phyloP scores from a whole-genome alignment of 2,888 invertebrate genomes.

The Odontocerum albicorne region DNA sequence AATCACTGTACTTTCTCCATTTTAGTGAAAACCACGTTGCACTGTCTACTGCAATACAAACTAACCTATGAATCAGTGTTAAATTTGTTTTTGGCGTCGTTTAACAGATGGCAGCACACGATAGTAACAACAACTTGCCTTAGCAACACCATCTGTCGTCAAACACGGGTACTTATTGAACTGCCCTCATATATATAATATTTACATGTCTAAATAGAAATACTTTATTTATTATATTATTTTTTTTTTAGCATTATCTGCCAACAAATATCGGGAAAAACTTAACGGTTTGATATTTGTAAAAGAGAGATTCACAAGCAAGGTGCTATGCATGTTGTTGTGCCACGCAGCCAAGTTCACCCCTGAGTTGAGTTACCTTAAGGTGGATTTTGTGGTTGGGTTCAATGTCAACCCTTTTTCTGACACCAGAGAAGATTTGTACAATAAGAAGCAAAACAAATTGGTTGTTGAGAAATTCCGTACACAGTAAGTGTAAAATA shows the following conservation, averaged over 20 bases:
- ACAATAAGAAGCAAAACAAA: slow-evolving; percentile 57
- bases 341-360: slow-evolving; percentile 52
- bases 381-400: slow-evolving; percentile 75
- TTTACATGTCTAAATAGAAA: neutral
- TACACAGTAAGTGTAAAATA: slow-evolving; percentile 48
- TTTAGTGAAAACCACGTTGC: no score
- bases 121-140: no score
- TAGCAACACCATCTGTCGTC: no score
- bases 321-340: slow-evolving; percentile 70
- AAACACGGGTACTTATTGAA: no score
- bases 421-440: slow-evolving; percentile 57
- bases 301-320: slow-evolving; percentile 71
- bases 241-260: slow-evolving; percentile 36
- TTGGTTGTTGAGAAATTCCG: slow-evolving; percentile 54
- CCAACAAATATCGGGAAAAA: slow-evolving; percentile 47
- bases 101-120: no score
- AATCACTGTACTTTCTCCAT: no score
- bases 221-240: neutral
- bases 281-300: slow-evolving; percentile 75
- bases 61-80: no score
- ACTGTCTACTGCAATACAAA: no score
- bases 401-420: slow-evolving; percentile 60
- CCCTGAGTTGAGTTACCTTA: slow-evolving; percentile 59
- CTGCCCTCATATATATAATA: no score
- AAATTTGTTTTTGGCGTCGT: no score